Conservation (phyloP, 2,113 vertebrate species). For the Vombatus ursinus region DNA sequence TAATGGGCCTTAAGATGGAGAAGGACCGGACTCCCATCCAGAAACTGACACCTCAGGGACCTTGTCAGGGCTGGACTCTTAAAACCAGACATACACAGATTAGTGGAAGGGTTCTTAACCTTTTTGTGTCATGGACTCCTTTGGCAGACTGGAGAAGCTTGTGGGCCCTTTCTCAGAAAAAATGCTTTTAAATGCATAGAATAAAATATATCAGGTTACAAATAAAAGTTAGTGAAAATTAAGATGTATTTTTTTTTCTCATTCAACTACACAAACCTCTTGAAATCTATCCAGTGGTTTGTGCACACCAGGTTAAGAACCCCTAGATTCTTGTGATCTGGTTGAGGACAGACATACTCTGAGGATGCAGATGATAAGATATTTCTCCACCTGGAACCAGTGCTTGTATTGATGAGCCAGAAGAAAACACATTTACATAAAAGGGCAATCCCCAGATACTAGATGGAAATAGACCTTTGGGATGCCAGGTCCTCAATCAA, state of each 20-base stretch:
- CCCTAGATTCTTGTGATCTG: not conserved
- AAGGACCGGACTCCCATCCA: not conserved
- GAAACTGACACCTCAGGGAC: not conserved
- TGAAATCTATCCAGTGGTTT: not conserved
- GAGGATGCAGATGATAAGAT: too few species aligned
- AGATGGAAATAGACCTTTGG: not conserved
- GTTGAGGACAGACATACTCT: not conserved
- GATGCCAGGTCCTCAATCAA: not conserved
- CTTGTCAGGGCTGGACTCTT: too few species aligned
- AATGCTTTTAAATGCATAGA: not conserved
- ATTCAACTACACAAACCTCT: not conserved
- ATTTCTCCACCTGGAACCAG: not conserved
- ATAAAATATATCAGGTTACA: not conserved
- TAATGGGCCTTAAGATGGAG: not conserved
- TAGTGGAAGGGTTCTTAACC: not conserved
- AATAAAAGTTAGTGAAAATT: not conserved
- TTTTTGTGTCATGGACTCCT: too few species aligned
- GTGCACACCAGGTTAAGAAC: not conserved
- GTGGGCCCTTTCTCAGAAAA: not conserved
- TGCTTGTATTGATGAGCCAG: not conserved
- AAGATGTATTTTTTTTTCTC: not conserved
- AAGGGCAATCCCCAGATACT: not conserved
- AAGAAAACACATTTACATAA: not conserved
- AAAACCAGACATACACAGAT: not conserved
- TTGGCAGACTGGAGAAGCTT: not conserved